Evolutionary conservation across 2,113 vertebrate species (phyloP).

Genomic region (Peucedramus taeniatus): DNA sequence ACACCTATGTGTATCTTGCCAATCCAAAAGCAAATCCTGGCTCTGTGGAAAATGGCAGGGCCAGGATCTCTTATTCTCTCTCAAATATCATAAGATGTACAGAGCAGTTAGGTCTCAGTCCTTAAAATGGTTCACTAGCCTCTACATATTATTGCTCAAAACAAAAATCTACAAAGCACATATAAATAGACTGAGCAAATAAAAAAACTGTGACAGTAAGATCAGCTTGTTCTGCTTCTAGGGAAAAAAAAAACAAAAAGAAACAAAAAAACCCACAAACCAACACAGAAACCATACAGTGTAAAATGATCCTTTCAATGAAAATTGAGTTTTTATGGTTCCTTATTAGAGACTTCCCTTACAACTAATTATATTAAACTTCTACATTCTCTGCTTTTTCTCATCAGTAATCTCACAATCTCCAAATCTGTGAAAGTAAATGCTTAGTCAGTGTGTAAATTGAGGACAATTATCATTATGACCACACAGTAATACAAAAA

Average conservation of each 20-base stretch:
- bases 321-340: conserved; percentile 56
- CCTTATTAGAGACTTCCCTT: conserved; percentile 42
- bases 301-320: conserved; percentile 38
- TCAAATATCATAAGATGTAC: not conserved
- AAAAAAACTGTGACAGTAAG: conserved; percentile 7
- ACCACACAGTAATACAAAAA: conserved; percentile 63
- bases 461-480: conserved; percentile 67
- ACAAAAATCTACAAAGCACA: not conserved
- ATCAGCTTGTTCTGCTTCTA: not conserved
- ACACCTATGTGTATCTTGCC: not conserved
- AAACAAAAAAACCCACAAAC: not conserved
- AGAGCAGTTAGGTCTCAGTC: not conserved
- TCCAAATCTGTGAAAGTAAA: conserved; percentile 52
- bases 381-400: conserved; percentile 46
- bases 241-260: not conserved
- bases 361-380: conserved; percentile 55
- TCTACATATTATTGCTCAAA: not conserved
- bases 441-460: conserved; percentile 65
- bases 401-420: conserved; percentile 56
- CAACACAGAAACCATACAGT: not conserved
- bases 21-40: not conserved
- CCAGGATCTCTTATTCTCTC: not conserved
- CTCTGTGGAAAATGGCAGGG: not conserved
- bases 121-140: not conserved
- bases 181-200: conserved; percentile 19